These are phyloP conservation scores for Ricordea florida DNA, from an alignment of 92 coral and sea anemone species.

Conservation along the genomic window DNA sequence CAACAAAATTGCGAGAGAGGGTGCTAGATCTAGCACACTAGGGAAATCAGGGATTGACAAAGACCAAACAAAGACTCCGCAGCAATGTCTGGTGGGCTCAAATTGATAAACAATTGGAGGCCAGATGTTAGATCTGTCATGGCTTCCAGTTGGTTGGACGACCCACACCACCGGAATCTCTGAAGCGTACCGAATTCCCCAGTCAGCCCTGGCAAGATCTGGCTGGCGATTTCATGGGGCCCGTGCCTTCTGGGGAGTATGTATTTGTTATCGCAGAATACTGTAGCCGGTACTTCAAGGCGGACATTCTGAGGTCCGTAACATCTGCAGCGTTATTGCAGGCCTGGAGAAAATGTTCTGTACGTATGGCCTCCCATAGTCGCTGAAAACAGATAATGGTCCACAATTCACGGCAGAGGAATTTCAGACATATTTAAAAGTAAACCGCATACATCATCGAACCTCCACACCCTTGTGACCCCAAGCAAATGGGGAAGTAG, in stretches of 20 bases:
- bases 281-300: too few species aligned
- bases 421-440: not conserved
- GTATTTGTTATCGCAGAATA: constrained; percentile 3
- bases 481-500: not conserved
- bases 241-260: not conserved
- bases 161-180: constrained; percentile 6
- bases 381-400: not conserved
- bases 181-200: constrained; percentile 3
- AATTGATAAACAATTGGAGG: constrained; percentile 46
- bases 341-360: not conserved
- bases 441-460: not conserved
- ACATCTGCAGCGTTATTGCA: not conserved
- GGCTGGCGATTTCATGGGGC: constrained; percentile 18
- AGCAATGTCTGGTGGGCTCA: constrained; percentile 54
- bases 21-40: constrained; percentile 27
- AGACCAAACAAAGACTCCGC: constrained; percentile 23
- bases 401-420: not conserved
- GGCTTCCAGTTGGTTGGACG: constrained; percentile 14
- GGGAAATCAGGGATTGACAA: constrained; percentile 25
- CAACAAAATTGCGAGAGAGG: not conserved
- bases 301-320: not conserved
- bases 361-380: not conserved
- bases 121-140: constrained; percentile 16
- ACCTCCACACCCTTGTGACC: not conserved
- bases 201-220: constrained; percentile 14